Evolutionary conservation across 2,797 vertebrate species (phyloP), one percentile per base, ranked within the genome.

Genomic region (Varecia variegata): DNA sequence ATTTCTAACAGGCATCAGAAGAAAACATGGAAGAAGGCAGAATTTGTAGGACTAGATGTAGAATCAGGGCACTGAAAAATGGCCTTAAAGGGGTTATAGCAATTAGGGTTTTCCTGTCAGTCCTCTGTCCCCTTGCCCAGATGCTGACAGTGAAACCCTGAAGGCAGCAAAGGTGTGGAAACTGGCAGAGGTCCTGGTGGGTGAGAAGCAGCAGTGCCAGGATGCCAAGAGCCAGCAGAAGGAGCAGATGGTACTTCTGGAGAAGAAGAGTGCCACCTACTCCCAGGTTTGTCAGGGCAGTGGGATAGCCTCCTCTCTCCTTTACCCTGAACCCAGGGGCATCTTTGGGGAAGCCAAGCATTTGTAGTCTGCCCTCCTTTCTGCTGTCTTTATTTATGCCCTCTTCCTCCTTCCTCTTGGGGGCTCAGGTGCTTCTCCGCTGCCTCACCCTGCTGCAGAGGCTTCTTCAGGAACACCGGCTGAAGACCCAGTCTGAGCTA

Each of bases 401-500:
- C 7, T 85, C 21, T 83, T 86, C 60, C 23, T 92, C 71, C 56
- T 71, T 35, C 43, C 35, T 73, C 67, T 14, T 96, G 65, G 90
- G 96, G 95, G 97, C 93, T 3, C 74, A 99, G 99, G 99, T 99
- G 84, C 97, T 99, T 76, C 98, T 98, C 7, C 99, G 99, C 93
- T 99, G 99, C 94, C 98, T 99, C 32, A 97, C 98, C 89, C 97
- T 99, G 40, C 98, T 99, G 3, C 99, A 99, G 98, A 98, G 97
- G 14, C 98, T 99, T 86, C 98, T 99, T 88, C 97, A 98, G 77
- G 99, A 99, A 77, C 98, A 99, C 86, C 98, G 99, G n/a, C 98
- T 99, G 76, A 98, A 98, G 80, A 97, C 98, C 60, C 99, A 99
- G 97, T 98, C 98, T 3, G 98, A 99, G n/a, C 86, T 99, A 21